phyloP scores from a whole-genome alignment of 2,113 vertebrate species.

The Protobothrops flavoviridis region DNA sequence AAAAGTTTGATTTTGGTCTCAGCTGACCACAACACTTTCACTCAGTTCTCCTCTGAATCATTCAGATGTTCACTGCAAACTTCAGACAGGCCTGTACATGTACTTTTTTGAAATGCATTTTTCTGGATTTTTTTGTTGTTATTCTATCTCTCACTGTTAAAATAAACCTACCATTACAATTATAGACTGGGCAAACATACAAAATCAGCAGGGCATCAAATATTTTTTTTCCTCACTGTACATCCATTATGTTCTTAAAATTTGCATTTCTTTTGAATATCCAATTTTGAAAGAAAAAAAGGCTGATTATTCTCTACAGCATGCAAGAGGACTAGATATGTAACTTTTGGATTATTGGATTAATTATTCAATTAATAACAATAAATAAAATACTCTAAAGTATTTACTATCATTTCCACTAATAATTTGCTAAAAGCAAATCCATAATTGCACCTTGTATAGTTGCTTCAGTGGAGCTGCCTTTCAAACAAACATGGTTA shows the following conservation, averaged over 20 bases:
- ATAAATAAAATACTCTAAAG: conserved; percentile 31
- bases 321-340: background rate
- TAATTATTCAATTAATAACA: conserved; percentile 40
- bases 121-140: too few relatives aligned
- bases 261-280: background rate
- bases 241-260: background rate
- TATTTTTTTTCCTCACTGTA: too few relatives aligned
- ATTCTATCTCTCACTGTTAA: too few relatives aligned
- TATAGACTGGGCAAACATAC: too few relatives aligned
- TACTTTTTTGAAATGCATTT: too few relatives aligned
- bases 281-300: background rate
- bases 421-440: conserved; percentile 40
- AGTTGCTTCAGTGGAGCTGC: background rate
- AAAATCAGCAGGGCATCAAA: too few relatives aligned
- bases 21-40: too few relatives aligned
- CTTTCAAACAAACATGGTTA: background rate
- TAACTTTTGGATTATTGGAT: background rate
- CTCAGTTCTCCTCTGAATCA: too few relatives aligned
- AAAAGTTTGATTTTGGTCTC: too few relatives aligned
- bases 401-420: conserved; percentile 49
- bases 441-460: conserved; percentile 15
- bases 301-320: background rate
- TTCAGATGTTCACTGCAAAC: too few relatives aligned
- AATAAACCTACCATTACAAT: too few relatives aligned
- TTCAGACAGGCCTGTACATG: too few relatives aligned